Evolutionary conservation across 1,140 invertebrate species (phyloP).

Genomic region (Oreohelix idahoensis): DNA sequence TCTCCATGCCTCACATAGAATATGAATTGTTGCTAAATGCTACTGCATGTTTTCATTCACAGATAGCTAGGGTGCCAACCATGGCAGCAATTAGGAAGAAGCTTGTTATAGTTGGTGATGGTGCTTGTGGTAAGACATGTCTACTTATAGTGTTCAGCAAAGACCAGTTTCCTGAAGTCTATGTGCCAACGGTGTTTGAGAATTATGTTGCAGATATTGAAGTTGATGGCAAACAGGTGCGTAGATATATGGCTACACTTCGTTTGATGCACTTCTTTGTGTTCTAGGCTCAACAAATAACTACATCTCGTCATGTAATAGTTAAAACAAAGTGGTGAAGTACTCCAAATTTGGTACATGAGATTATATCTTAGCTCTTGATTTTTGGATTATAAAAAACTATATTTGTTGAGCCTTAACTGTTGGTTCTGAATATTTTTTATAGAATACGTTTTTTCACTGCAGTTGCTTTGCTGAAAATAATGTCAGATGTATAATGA

Average conservation of each 20-base stretch:
- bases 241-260: not conserved
- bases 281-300: too few relatives aligned
- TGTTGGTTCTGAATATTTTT: not conserved
- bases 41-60: not conserved
- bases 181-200: constrained; percentile 51
- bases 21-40: too few relatives aligned
- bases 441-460: not conserved
- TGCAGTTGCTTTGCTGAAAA: not conserved
- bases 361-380: too few relatives aligned
- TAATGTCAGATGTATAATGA: not conserved
- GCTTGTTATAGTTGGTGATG: constrained; percentile 44
- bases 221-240: constrained; percentile 94
- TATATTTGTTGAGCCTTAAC: not conserved
- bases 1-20: too few relatives aligned
- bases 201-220: constrained; percentile 98
- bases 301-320: too few relatives aligned
- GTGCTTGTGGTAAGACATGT: constrained; percentile 50
- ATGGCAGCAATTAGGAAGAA: constrained; percentile 29
- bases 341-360: too few relatives aligned
- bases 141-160: constrained; percentile 69
- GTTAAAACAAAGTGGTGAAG: too few relatives aligned
- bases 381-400: not conserved
- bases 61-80: not conserved
- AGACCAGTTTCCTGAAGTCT: constrained; percentile 98
- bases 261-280: too few relatives aligned